Percentiles rank a stretch among this genome's conserved stretches.
phyloP scores from a whole-genome alignment of 2,888 invertebrate species.

The Biston stratarius region DNA sequence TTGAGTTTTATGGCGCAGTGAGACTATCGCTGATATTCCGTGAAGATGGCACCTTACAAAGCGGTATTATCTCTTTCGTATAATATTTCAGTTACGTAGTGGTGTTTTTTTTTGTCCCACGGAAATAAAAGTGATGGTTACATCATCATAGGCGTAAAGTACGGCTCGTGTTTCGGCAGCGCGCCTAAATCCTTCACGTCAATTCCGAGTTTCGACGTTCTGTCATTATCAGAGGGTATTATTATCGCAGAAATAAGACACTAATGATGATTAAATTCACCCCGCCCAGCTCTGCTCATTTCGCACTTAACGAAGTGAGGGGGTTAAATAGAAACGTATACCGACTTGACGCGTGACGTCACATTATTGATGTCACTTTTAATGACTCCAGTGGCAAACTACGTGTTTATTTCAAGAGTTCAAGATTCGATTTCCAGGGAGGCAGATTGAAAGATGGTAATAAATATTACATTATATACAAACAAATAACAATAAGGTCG shows the following conservation, averaged over 20 bases:
- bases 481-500: too few relatives aligned
- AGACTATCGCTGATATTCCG: too few relatives aligned
- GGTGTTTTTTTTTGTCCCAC: neutral
- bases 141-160: slow-evolving; percentile 7
- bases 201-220: slow-evolving; percentile 29
- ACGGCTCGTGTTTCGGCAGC: slow-evolving; percentile 18
- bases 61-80: too few relatives aligned
- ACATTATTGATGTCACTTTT: neutral
- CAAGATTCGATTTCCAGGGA: too few relatives aligned
- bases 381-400: neutral
- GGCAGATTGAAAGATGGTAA: too few relatives aligned
- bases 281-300: slow-evolving; percentile 11
- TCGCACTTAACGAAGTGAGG: slow-evolving; percentile 11
- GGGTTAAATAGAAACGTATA: neutral
- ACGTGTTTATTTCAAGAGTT: too few relatives aligned
- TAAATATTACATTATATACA: too few relatives aligned
- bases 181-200: slow-evolving; percentile 31
- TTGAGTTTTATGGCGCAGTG: too few relatives aligned
- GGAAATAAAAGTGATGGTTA: slow-evolving; percentile 14
- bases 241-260: slow-evolving; percentile 34
- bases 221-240: slow-evolving; percentile 33
- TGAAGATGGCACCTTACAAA: too few relatives aligned
- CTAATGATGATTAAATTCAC: slow-evolving; percentile 33
- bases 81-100: neutral
- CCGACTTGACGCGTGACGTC: slow-evolving; percentile 7